Conservation (phyloP, 2,888 invertebrate species). For the Drosophila heteroneura region DNA sequence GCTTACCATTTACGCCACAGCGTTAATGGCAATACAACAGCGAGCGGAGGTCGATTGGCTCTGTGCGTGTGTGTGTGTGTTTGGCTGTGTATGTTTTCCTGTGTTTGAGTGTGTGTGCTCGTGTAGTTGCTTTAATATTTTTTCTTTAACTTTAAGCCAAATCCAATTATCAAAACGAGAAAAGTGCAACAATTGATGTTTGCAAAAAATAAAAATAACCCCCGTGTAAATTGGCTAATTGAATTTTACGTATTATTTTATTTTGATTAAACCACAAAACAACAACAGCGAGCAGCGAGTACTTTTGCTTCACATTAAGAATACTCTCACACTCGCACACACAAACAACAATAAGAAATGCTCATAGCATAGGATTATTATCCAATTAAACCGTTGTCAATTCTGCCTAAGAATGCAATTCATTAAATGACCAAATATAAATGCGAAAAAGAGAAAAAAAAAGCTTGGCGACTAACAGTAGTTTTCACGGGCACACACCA, state of each 20-base stretch:
- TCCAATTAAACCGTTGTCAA: slow-evolving; percentile 66
- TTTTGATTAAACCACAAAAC: slow-evolving; percentile 49
- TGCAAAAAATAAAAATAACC: slow-evolving; percentile 11
- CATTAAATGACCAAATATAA: slow-evolving; percentile 52
- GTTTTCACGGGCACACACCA: slow-evolving; percentile 70
- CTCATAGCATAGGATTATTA: slow-evolving; percentile 56
- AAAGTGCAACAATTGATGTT: slow-evolving; percentile 64
- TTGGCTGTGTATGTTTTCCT: slow-evolving; percentile 8
- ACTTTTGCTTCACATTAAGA: slow-evolving; percentile 29
- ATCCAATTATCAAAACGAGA: slow-evolving; percentile 70
- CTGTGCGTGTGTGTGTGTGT: slow-evolving; percentile 60
- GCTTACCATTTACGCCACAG: slow-evolving; percentile 79
- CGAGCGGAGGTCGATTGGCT: slow-evolving; percentile 75
- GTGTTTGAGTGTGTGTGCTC: slow-evolving; percentile 12
- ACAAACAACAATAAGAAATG: slow-evolving; percentile 11
- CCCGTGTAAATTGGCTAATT: slow-evolving; percentile 55
- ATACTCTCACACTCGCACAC: slow-evolving; percentile 31
- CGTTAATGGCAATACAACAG: slow-evolving; percentile 69
- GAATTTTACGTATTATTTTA: slow-evolving; percentile 60
- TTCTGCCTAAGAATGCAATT: slow-evolving; percentile 57
- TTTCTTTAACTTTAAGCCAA: slow-evolving; percentile 54
- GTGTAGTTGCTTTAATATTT: slow-evolving; percentile 64
- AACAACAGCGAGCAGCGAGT: slow-evolving; percentile 58
- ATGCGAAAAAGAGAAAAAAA: slow-evolving; percentile 22
- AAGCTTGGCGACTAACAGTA: slow-evolving; percentile 65